Evolutionary conservation across 2,113 vertebrate species (phyloP), one percentile per base, ranked within the genome.

Genomic region (Puma concolor): DNA sequence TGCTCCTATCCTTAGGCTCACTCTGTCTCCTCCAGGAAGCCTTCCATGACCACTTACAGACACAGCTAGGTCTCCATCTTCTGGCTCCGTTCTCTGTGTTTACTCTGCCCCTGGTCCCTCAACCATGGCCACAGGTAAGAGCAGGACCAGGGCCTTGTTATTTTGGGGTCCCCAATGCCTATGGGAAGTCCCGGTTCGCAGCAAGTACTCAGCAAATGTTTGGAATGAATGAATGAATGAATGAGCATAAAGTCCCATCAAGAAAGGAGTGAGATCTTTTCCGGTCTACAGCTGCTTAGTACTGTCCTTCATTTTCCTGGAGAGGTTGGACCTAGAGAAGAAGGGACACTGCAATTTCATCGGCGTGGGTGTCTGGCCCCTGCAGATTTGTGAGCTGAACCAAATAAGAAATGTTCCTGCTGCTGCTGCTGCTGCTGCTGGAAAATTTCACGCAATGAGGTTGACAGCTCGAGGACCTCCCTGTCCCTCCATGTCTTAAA

Each of bases 21-120:
- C 15, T 38, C 52, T 2, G 19, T 54, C 50, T 91, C 82, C 74
- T 64, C 23, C 60, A 38, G 60, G 94, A 85, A 88, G 92, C 71
- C 83, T 50, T 93, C 77, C 36, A 1, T 29, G 71, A 69, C 33
- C 16, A 72, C 23, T 23, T 50, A 14, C 29, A 67, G 29, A 27
- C n/a, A n/a, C 57, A 93, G 27, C 8, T 16, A 9, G n/a, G 3
- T 29, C 23, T 27, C 38, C 15, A 23, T 57, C 64, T 93, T 60
- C n/a, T 1, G 57, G 50, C 10, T 31, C 41, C 54, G 33, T 74
- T 89, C 36, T 92, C 83, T 63, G 66, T 16, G n/a, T 84, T 67
- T 17, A 31, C 27, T 3, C 27, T 16, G 29, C 4, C 33, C n/a
- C 69, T 9, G 14, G 54, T 2, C 31, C 71, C 21, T 64, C 44